Base-by-base conservation (phyloP, 2,797 vertebrate species). In the Coregonus ussuriensis region DNA sequence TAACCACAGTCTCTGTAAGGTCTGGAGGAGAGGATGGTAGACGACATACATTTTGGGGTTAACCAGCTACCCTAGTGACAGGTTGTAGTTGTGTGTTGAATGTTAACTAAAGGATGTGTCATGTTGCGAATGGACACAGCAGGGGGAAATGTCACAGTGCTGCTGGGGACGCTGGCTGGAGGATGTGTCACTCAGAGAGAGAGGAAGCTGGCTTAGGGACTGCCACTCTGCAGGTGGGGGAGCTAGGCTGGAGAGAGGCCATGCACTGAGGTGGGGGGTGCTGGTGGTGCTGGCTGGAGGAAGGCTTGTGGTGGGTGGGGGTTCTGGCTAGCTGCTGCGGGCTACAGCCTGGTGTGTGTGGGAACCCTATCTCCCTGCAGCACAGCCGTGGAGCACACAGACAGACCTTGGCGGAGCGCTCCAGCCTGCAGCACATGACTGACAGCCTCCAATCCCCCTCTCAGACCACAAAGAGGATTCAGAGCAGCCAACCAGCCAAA, bases 151-250 rank as follows among this genome's bases (percentile, higher is more conserved):
- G 18, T 21, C n/a, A 63, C 21, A 25, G 59, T 1, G 59, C 25
- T 16, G 52, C 52, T 53, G 52, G 31, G 31, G 31, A 33, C n/a
- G 59, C 59, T 21, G 59, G 59, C 18, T 21, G n/a, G 59, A 21
- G 59, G n/a, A 63, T 63, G 59, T 63, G 62, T 14, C 29, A 16
- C 29, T 4, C 29, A 4, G 25, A 66, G 63, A 66, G 25, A 66
- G 63, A 14, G 9, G n/a, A 31, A 82, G 79, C 68, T 81, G 87
- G 87, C 88, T 89, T 86, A 89, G 86, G 81, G 83, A 81, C 85
- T 86, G 90, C 88, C 87, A 88, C 72, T 37, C 72, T 72, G 84
- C 87, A 89, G 82, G 85, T 86, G 86, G 89, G 87, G 86, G 25
- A 80, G 78, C 78, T 85, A 75, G 29, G 79, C 70, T 92, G 88